Base-by-base conservation (phyloP, 30 jellyfish, hydroid and myxozoan species). In the Hydractinia echinata region DNA sequence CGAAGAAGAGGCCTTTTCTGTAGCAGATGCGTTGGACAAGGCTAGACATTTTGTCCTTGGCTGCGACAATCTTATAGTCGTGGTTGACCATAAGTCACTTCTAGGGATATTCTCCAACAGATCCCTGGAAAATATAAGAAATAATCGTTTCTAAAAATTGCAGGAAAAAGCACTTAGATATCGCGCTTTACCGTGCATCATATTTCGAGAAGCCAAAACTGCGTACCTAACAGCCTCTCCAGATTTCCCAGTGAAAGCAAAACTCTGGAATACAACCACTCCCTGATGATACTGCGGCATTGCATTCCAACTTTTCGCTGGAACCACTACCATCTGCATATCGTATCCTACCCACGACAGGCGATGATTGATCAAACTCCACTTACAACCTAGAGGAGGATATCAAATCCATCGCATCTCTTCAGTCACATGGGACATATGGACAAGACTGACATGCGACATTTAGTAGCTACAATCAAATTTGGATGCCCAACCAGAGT, bases 31-130 rank as follows among this genome's bases (percentile, higher is more conserved):
- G 44, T 30, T 30, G 2, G 2, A 2, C 44, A 30, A 30, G 44
- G 44, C 44, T 30, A 1, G 44, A 2, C 44, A 30, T 30, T 30
- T 30, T 30, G 76, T 66, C 72, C 87, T 79, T 79, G 87, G 87
- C 54, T 81, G 79, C 87, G 4, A 68, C 19, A 48, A 79, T 30
- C 44, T 30, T 30, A 30, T 30, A 30, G 2, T 30, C 44, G 44
- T 30, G 44, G 44, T 30, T 30, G 85, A 77, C 53, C 85, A 79
- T 86, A 79, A 77, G 83, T 83, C 85, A 55, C 86, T 61, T 54
- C 81, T 79, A 21, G 4, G 56, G 48, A 20, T 79, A 11, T 81
- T 81, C 70, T 1, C 4, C 20, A 51, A 79, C 3, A 10, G 86
- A 15, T 61, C 86, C 11, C 86, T 61, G 1, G 84, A 55, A 11